Evolutionary conservation across 2,888 invertebrate genomes (phyloP).

Genomic region (Augochlorella aurata): DNA sequence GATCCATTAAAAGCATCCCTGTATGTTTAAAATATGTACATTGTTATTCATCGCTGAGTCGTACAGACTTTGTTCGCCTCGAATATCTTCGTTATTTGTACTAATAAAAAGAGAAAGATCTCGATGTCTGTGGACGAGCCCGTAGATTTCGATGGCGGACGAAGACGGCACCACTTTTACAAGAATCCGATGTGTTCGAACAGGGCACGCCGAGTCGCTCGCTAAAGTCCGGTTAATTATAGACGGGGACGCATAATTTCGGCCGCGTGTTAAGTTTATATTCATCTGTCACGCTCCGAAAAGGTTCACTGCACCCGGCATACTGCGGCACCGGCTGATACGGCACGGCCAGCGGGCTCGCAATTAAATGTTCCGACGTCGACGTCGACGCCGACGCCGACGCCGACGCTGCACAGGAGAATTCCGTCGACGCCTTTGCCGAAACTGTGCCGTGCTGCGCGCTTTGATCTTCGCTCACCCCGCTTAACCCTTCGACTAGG

Average conservation of each 20-base stretch:
- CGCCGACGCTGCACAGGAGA: conserved; percentile 2
- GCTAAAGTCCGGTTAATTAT: conserved; percentile 62
- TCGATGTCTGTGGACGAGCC: too few relatives aligned
- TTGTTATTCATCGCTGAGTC: too few relatives aligned
- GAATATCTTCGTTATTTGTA: too few relatives aligned
- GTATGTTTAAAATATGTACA: too few relatives aligned
- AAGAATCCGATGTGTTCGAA: conserved; percentile 31
- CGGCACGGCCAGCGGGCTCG: conserved; percentile 23
- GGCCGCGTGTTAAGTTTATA: conserved; percentile 61
- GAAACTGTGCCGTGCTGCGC: background rate
- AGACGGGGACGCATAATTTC: conserved; percentile 64
- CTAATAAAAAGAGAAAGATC: too few relatives aligned
- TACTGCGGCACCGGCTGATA: conserved; percentile 46
- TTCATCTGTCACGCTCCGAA: conserved; percentile 68
- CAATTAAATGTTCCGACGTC: conserved; percentile 43
- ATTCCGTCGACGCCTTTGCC: conserved; percentile 33
- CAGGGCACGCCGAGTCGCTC: conserved; percentile 22
- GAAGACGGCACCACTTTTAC: conserved; percentile 14
- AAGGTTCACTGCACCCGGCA: conserved; percentile 64
- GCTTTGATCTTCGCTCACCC: conserved; percentile 36
- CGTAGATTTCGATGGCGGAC: background rate
- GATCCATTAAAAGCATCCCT: too few relatives aligned
- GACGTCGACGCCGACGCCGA: conserved; percentile 12
- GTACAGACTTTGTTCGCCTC: too few relatives aligned
- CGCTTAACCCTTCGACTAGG: conserved; percentile 28